Conservation (phyloP, 1,140 invertebrate species). For the Cydia pomonella region DNA sequence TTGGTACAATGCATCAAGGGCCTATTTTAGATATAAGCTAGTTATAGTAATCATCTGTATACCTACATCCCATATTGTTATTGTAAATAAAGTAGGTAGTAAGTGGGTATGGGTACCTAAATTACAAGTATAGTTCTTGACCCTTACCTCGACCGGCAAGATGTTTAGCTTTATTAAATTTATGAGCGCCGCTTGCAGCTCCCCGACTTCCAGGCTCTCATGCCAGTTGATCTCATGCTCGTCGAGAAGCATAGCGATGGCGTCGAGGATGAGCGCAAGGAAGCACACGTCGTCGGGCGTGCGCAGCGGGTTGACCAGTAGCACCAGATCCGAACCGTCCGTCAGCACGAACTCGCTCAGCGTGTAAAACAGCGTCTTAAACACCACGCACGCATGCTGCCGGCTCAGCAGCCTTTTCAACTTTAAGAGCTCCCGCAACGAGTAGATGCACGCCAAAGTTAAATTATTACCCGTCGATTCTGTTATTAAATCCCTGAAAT, state of each 20-base stretch:
- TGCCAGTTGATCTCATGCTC: conserved; percentile 49
- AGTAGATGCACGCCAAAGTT: conserved; percentile 33
- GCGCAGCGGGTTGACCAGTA: conserved; percentile 35
- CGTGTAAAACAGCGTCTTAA: conserved; percentile 41
- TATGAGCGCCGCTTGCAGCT: conserved; percentile 40
- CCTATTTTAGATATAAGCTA: too few species aligned
- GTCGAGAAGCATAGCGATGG: conserved; percentile 41
- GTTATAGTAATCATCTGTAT: too few species aligned
- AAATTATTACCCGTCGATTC: conserved; percentile 33
- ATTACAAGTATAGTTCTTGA: too few species aligned
- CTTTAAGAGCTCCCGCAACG: conserved; percentile 38
- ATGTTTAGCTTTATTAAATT: conserved; percentile 45
- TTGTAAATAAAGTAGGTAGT: too few species aligned
- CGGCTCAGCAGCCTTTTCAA: conserved; percentile 39
- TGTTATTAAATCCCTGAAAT: conserved; percentile 29
- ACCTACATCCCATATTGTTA: too few species aligned
- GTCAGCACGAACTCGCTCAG: conserved; percentile 37
- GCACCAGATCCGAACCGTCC: conserved; percentile 37
- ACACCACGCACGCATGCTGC: conserved; percentile 41
- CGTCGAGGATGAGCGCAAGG: conserved; percentile 38
- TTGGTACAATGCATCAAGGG: too few species aligned
- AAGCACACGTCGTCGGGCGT: conserved; percentile 40
- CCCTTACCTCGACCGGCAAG: conserved; percentile 43
- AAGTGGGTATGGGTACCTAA: too few species aligned
- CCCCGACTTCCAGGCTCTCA: conserved; percentile 45